Evolutionary conservation across 2,888 invertebrate genomes (phyloP), one percentile per base, ranked within the genome.

Genomic region (Nemotelus pantherinus): DNA sequence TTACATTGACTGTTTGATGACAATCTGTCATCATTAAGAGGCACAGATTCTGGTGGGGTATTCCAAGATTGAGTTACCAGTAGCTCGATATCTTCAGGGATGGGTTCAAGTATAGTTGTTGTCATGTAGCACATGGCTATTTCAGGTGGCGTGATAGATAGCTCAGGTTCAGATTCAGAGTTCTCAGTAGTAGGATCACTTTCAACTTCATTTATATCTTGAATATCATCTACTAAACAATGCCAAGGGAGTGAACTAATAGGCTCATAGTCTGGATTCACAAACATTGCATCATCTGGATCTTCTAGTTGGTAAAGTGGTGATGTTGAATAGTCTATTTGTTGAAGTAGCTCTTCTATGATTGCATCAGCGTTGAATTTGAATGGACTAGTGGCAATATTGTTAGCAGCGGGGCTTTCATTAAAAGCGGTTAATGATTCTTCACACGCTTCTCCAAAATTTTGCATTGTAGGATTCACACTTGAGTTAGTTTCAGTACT

Each of bases 61-160:
- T 25, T 25, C 25, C 25, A 25, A 25, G 25, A 25, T 1, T 43
- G 41, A 41, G 48, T 74, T 41, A 63, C 74, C 10, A 48, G 48
- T 5, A 63, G 4, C 48, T 74, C 74, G 2, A 55, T 41, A 44
- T 71, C 70, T 48, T 74, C 74, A 25, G 74, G 74, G 41, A 74
- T 74, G 2, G 60, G n/a, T 10, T 74, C 74, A 2, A 74, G 50
- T 41, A 63, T 25, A 10, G 57, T 57, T 2, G 74, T 39, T 7
- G 74, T 60, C 74, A 74, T 74, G 47, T 74, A 74, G 9, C 74
- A 60, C 43, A 74, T 7, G 1, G 63, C 25, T 2, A 74, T 60
- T 9, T 74, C 74, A 4, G 74, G 74, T 4, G 74, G 74, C 3
- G 74, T 74, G 2, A 74, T 60, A 2, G 74, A 74, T 1, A 74